Evolutionary conservation across 1,140 invertebrate species (phyloP), one percentile per base, ranked within the genome.

Genomic region (Stenopsyche tienmushanensis): DNA sequence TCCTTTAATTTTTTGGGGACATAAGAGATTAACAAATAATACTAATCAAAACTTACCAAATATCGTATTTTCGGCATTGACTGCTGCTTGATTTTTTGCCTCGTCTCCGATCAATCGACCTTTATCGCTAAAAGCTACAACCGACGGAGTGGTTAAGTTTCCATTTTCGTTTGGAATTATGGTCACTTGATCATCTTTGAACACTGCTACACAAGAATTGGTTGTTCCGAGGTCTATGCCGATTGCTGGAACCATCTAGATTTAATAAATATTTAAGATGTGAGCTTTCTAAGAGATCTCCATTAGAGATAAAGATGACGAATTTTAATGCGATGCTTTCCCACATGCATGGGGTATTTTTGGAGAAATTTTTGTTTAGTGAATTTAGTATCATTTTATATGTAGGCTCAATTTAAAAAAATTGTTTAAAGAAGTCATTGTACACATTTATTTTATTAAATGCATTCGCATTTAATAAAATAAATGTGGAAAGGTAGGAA

Each of bases 81-180:
- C 88, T 7, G 89, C 88, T 73, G 90, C n/a, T n/a, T n/a, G 83
- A 71, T 82, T 89, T 75, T 90, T 85, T 1, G 86, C 86, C 1
- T 78, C 84, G 72, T 90, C 88, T 24, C 88, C 88, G 58, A 92
- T 89, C 8, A 92, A 78, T 1, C 90, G 77, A 74, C 94, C 91
- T 0, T 86, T 88, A 66, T 93, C 91, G 1, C 88, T 92, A 77
- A 94, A 89, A 1, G 92, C 94, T 39, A 97, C 93, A 79, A 95
- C 96, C 59, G 89, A 90, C 7, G 93, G 93, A 34, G 93, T 96
- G 24, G 93, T 96, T 45, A 93, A 81, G 80, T 96, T 97, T 20
- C 94, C 94, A 81, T 95, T 93, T 76, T 96, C 94, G 75, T 97
- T 96, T 72, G 93, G 93, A 72, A 97, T 95, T 73, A 96, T 95